Evolutionary conservation across 1,140 invertebrate species (phyloP).

Genomic region (Gryllus bimaculatus): DNA sequence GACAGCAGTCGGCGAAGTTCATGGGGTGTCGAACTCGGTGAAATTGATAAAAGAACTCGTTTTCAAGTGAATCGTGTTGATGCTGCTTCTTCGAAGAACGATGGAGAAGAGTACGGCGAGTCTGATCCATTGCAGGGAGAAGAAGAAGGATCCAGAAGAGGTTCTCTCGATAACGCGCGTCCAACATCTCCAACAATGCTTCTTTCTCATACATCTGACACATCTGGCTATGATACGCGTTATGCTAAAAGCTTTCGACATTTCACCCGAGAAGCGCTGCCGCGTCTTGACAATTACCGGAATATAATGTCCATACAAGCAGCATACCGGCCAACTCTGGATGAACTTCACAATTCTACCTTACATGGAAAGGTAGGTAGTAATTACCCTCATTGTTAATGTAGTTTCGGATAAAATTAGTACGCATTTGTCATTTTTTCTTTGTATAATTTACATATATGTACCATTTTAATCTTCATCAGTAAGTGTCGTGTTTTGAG

Average conservation of each 20-base stretch:
- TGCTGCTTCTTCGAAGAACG: slow-evolving; percentile 31
- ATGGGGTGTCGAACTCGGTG: slow-evolving; percentile 22
- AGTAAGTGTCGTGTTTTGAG: too few species aligned
- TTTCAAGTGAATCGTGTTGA: slow-evolving; percentile 50
- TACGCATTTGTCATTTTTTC: too few species aligned
- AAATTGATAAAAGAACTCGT: slow-evolving; percentile 36
- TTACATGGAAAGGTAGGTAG: slow-evolving; percentile 60
- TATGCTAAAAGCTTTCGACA: slow-evolving; percentile 75
- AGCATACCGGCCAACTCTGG: slow-evolving; percentile 78
- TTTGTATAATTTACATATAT: too few species aligned
- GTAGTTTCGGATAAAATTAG: too few species aligned
- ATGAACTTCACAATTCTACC: slow-evolving; percentile 83
- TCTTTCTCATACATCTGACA: background rate
- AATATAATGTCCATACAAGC: slow-evolving; percentile 87
- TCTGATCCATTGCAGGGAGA: slow-evolving; percentile 29
- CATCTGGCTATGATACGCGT: slow-evolving; percentile 53
- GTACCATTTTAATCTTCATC: too few species aligned
- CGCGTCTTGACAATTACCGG: slow-evolving; percentile 85
- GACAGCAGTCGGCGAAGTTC: slow-evolving; percentile 18
- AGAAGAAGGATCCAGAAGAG: slow-evolving; percentile 26
- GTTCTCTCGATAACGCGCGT: background rate
- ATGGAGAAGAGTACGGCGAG: slow-evolving; percentile 31
- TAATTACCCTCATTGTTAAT: too few species aligned
- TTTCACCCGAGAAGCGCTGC: slow-evolving; percentile 83
- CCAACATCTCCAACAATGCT: slow-evolving; percentile 9